Percentiles rank a stretch among this genome's conserved stretches.
phyloP scores from a whole-genome alignment of 2,888 invertebrate genomes.

The Amorpha juglandis region DNA sequence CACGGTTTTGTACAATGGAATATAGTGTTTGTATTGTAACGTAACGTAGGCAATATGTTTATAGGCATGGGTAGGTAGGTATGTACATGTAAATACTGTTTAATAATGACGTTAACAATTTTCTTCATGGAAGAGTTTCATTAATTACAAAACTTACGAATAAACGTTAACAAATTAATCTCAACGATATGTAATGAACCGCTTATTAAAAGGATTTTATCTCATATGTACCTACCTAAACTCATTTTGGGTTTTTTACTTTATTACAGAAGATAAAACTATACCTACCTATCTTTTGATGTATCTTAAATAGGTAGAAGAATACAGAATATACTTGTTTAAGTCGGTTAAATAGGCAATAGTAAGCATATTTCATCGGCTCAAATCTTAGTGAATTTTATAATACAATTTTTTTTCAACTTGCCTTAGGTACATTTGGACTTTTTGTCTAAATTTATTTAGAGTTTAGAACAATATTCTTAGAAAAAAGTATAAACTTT shows the following conservation, averaged over 20 bases:
- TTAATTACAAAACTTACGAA: too few species aligned
- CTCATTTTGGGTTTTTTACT: not conserved
- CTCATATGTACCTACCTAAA: too few species aligned
- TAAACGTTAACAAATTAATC: too few species aligned
- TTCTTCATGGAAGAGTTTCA: too few species aligned
- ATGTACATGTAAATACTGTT: too few species aligned
- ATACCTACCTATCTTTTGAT: not conserved
- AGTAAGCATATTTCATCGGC: not conserved
- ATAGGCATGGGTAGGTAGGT: too few species aligned
- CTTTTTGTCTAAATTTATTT: constrained; percentile 2
- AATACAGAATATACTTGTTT: too few species aligned
- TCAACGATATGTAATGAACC: not conserved
- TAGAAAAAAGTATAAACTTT: not conserved
- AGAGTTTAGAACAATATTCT: not conserved
- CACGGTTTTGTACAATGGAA: too few species aligned
- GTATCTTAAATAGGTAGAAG: too few species aligned
- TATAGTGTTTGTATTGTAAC: too few species aligned
- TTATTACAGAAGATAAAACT: not conserved
- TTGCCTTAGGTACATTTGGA: not conserved
- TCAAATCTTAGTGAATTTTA: not conserved
- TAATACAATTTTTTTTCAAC: not conserved
- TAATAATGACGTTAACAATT: too few species aligned
- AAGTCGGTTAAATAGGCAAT: not conserved
- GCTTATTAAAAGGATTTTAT: not conserved
- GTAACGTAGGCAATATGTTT: too few species aligned